phyloP scores from a whole-genome alignment of 2,113 vertebrate genomes.

The Picathartes gymnocephalus region DNA sequence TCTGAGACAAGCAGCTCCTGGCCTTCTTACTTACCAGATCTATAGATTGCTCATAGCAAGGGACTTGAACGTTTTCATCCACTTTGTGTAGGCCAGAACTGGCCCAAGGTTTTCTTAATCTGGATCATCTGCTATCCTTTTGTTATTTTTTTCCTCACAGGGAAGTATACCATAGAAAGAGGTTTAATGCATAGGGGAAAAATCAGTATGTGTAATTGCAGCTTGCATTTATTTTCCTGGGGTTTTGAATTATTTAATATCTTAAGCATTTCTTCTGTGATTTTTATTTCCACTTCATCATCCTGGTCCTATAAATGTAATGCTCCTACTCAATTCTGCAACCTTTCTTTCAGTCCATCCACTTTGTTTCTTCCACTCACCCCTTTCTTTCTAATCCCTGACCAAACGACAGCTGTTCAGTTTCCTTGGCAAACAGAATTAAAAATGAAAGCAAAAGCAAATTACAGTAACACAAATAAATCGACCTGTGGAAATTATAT shows the following conservation, averaged over 20 bases:
- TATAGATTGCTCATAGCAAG: background rate
- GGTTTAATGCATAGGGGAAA: background rate
- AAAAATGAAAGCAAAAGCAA: background rate
- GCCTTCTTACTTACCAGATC: background rate
- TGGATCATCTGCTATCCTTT: background rate
- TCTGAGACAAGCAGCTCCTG: background rate
- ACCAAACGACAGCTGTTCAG: background rate
- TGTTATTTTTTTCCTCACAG: background rate
- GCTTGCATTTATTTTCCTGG: background rate
- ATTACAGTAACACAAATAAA: background rate
- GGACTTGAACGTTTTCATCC: background rate
- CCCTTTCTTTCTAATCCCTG: background rate
- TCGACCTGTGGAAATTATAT: background rate
- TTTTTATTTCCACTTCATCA: background rate
- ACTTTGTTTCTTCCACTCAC: background rate
- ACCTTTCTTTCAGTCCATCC: background rate
- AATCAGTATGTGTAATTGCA: background rate
- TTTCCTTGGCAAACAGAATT: background rate
- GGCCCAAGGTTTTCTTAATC: background rate
- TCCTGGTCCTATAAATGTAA: background rate
- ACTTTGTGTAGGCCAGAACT: background rate
- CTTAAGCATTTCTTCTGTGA: background rate
- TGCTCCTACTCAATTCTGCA: background rate
- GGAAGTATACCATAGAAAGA: background rate
- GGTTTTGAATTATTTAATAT: background rate